Percentiles rank a stretch among this genome's conserved stretches.
Conservation (phyloP, 2,888 invertebrate genomes). For the Acronicta leporina region DNA sequence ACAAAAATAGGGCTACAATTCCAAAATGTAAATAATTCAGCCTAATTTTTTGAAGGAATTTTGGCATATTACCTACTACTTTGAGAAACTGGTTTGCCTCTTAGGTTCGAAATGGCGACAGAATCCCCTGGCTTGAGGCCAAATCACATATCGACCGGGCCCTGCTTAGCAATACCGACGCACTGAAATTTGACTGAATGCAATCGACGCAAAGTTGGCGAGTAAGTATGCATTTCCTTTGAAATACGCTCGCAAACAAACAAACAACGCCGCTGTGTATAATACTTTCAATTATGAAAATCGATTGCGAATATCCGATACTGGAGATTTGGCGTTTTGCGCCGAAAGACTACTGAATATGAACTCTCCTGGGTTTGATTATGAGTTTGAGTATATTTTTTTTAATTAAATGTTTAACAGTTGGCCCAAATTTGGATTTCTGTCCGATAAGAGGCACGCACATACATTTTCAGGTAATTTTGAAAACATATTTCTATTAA, state of each 20-base stretch:
- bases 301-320: conserved; percentile 2
- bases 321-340: neutral
- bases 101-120: conserved; percentile 53
- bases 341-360: neutral
- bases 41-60: conserved; percentile 48
- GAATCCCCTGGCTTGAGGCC: conserved; percentile 69
- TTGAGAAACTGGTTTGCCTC: conserved; percentile 51
- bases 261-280: conserved; percentile 16
- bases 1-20: too few species aligned
- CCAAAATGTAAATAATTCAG: conserved; percentile 22
- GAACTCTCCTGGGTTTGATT: too few species aligned
- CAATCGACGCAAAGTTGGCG: conserved; percentile 31
- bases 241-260: conserved; percentile 11
- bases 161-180: conserved; percentile 54
- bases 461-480: too few species aligned
- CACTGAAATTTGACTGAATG: conserved; percentile 61
- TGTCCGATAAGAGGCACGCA: too few species aligned
- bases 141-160: conserved; percentile 71
- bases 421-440: too few species aligned
- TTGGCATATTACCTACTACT: conserved; percentile 46
- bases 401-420: too few species aligned
- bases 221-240: conserved; percentile 25
- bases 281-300: conserved; percentile 19
- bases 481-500: too few species aligned
- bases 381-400: too few species aligned